Evolutionary conservation across 1,140 invertebrate genomes (phyloP).

Genomic region (Pseudomyrmex dendroicus): DNA sequence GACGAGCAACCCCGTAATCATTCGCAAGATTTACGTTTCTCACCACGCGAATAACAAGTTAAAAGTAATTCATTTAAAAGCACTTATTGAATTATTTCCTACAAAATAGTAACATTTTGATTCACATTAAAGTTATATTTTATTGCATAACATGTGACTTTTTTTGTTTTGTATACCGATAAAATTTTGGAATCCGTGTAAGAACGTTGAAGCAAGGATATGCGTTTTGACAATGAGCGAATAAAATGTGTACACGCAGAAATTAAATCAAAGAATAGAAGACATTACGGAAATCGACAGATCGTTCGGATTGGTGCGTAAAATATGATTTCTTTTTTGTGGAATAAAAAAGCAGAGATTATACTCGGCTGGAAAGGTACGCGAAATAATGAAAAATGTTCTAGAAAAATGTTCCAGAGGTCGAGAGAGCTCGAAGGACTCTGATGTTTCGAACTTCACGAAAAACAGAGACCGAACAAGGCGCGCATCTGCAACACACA

Average conservation of each 20-base stretch:
- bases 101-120: too few species aligned
- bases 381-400: constrained; percentile 28
- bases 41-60: too few species aligned
- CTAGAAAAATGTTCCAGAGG: background rate
- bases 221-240: background rate
- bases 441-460: constrained; percentile 4
- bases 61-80: too few species aligned
- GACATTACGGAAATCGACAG: background rate
- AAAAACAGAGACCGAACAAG: constrained; percentile 7
- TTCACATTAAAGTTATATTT: too few species aligned
- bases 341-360: background rate
- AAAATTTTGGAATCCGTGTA: too few species aligned
- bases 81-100: too few species aligned
- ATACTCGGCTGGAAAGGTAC: background rate
- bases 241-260: background rate
- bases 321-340: background rate
- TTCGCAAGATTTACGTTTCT: too few species aligned
- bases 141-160: too few species aligned
- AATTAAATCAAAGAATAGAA: background rate
- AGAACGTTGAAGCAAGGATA: too few species aligned
- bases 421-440: background rate
- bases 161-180: too few species aligned
- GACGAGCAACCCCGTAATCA: background rate
- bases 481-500: background rate
- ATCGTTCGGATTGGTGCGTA: background rate